These are phyloP conservation scores for Alfaro cultratus DNA, from an alignment of 2,797 vertebrate genomes.

Conservation along the genomic window DNA sequence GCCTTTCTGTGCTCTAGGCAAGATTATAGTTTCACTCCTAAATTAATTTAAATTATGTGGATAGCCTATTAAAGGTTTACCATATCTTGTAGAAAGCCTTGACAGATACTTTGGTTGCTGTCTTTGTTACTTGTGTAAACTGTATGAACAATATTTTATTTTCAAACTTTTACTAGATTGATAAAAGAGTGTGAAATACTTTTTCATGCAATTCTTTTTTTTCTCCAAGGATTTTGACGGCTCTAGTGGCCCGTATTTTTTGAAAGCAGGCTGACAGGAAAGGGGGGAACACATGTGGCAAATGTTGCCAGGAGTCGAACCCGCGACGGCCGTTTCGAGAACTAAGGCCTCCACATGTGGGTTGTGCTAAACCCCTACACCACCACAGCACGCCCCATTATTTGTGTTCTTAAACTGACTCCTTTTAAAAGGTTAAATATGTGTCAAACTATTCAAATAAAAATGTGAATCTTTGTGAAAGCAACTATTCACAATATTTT, in stretches of 20 bases:
- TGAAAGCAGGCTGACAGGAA: too few species aligned
- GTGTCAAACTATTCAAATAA: background rate
- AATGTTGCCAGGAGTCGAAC: too few species aligned
- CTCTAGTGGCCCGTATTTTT: too few species aligned
- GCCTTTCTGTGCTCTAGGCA: background rate
- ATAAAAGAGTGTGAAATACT: background rate
- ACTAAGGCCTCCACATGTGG: too few species aligned
- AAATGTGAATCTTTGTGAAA: background rate
- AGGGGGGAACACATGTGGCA: too few species aligned
- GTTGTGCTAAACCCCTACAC: too few species aligned
- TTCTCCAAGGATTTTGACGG: background rate
- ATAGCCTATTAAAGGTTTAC: background rate
- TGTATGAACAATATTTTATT: background rate
- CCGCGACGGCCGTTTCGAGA: too few species aligned
- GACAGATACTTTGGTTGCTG: background rate
- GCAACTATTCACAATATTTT: background rate
- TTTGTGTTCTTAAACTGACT: background rate
- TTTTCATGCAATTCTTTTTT: background rate
- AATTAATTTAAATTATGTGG: background rate
- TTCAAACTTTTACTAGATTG: background rate
- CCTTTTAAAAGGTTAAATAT: background rate
- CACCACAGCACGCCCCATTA: background rate
- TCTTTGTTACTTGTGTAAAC: background rate
- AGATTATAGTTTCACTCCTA: background rate
- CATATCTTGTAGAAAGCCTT: background rate